Percentiles rank a stretch among this genome's conserved stretches.
Evolutionary conservation across 2,888 invertebrate species (phyloP).

Genomic region (Vanessa cardui): DNA sequence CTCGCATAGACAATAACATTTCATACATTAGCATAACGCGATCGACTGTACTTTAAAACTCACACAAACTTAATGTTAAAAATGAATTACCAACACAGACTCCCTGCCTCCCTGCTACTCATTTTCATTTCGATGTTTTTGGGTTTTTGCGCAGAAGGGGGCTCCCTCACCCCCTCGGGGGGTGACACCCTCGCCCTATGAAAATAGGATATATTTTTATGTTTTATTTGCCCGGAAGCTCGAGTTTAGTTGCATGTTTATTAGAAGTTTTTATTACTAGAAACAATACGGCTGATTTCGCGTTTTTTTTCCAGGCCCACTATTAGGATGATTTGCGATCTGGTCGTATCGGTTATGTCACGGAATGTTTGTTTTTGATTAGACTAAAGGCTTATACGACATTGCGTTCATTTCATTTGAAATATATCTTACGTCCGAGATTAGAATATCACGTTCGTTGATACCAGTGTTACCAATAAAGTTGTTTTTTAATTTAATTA

Average conservation of each 20-base stretch:
- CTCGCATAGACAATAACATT: constrained; percentile 33
- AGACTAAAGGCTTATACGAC: constrained; percentile 33
- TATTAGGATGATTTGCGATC: constrained; percentile 65
- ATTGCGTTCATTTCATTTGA: constrained; percentile 16
- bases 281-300: constrained; percentile 69
- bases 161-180: constrained; percentile 49
- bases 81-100: constrained; percentile 82
- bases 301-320: constrained; percentile 46
- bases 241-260: constrained; percentile 83
- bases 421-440: background rate
- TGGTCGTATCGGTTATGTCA: constrained; percentile 65
- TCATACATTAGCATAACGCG: constrained; percentile 49
- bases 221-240: constrained; percentile 83
- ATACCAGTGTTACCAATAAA: background rate
- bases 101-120: constrained; percentile 74
- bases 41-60: constrained; percentile 80
- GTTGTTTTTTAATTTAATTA: too few species aligned
- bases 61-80: constrained; percentile 82
- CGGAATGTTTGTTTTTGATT: constrained; percentile 65
- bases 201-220: constrained; percentile 84
- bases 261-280: constrained; percentile 83
- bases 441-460: background rate
- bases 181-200: constrained; percentile 74
- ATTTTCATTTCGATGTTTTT: constrained; percentile 84
- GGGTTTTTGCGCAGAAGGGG: constrained; percentile 82